Evolutionary conservation across 2,797 vertebrate genomes (phyloP).

Genomic region (Centroberyx gerrardi): DNA sequence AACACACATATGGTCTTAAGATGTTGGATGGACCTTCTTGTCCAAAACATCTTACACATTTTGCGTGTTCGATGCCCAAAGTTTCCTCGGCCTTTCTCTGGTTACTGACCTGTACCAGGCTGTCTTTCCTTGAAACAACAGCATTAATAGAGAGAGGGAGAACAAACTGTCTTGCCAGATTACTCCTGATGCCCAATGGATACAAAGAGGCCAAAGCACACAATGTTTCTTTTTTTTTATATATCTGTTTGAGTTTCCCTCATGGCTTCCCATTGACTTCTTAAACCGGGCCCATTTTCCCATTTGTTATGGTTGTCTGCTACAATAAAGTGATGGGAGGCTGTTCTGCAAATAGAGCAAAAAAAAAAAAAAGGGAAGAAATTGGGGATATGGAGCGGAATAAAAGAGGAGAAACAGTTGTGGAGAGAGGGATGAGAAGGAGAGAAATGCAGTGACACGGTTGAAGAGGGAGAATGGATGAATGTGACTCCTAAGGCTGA

Average conservation of each 20-base stretch:
- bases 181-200: conserved; percentile 55
- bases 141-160: conserved; percentile 32
- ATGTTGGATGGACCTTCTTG: not conserved
- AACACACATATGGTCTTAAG: not conserved
- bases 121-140: conserved; percentile 29
- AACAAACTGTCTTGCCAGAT: conserved; percentile 63
- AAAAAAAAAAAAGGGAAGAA: conserved; percentile 46
- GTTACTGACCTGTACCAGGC: conserved; percentile 31
- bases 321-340: conserved; percentile 68
- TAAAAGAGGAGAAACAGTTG: conserved; percentile 29
- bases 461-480: conserved; percentile 2
- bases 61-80: no score
- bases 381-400: conserved; percentile 59
- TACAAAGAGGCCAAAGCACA: conserved; percentile 52
- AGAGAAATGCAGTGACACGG: not conserved
- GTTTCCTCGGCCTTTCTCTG: not conserved
- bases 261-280: conserved; percentile 67
- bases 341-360: conserved; percentile 68
- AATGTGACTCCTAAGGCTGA: no score
- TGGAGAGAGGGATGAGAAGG: not conserved
- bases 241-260: conserved; percentile 38
- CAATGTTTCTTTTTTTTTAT: conserved; percentile 35
- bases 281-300: conserved; percentile 62
- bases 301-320: conserved; percentile 77
- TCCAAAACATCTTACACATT: not conserved